Percentiles rank a stretch among this genome's conserved stretches.
Evolutionary conservation across 2,113 vertebrate genomes (phyloP).

Genomic region (Myxocyprinus asiaticus): DNA sequence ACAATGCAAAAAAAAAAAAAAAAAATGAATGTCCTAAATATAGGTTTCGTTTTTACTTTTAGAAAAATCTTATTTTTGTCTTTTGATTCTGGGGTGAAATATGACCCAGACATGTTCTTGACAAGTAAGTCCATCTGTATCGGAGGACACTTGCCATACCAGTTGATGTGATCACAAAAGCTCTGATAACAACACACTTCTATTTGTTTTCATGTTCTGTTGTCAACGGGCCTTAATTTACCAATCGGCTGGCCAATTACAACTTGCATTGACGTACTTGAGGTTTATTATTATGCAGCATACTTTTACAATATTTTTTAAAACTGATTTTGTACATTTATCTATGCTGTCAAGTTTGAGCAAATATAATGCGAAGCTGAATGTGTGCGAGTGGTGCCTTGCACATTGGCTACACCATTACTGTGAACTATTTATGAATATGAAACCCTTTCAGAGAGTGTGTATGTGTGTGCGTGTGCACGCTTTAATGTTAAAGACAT

Average conservation of each 20-base stretch:
- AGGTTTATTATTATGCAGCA: slow-evolving; percentile 47
- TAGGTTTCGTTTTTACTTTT: background rate
- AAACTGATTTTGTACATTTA: slow-evolving; percentile 34
- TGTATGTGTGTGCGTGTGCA: slow-evolving; percentile 7
- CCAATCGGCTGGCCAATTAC: background rate
- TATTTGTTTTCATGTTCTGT: background rate
- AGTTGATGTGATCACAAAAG: slow-evolving; percentile 29
- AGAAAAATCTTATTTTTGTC: background rate
- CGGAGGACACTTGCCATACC: slow-evolving; percentile 9
- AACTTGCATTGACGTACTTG: slow-evolving; percentile 39
- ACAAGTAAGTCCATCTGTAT: background rate
- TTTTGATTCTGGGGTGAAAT: background rate
- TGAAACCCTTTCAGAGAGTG: slow-evolving; percentile 21
- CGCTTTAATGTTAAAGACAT: slow-evolving; percentile 45
- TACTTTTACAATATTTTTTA: slow-evolving; percentile 29
- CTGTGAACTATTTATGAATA: slow-evolving; percentile 62
- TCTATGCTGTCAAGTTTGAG: slow-evolving; percentile 49
- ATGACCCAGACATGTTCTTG: background rate
- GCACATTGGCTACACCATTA: slow-evolving; percentile 44
- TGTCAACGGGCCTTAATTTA: background rate
- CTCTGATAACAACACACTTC: slow-evolving; percentile 12
- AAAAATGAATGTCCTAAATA: background rate
- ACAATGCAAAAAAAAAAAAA: background rate
- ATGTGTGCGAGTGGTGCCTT: slow-evolving; percentile 30
- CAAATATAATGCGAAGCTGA: slow-evolving; percentile 31